A percentile compares a stretch with the other conserved stretches of the same genome.
Evolutionary conservation across 2,888 invertebrate genomes (phyloP).

Genomic region (Plagodis dolabraria): DNA sequence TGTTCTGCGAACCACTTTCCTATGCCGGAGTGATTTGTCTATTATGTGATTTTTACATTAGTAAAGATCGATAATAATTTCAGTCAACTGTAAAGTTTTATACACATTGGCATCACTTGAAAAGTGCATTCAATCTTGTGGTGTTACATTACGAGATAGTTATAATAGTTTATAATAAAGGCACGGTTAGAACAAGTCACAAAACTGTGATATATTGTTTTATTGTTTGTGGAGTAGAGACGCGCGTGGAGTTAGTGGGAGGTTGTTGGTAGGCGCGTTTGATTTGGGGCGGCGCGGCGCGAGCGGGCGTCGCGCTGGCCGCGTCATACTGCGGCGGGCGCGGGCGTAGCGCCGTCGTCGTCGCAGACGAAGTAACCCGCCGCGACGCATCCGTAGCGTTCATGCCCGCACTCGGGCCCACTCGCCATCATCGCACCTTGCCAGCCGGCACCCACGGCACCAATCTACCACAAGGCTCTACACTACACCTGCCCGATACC

Average conservation of each 20-base stretch:
- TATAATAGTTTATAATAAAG: constrained; percentile 49
- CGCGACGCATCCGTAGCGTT: constrained; percentile 43
- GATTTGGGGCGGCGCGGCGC: constrained; percentile 51
- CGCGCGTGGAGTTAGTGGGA: constrained; percentile 29
- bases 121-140: constrained; percentile 32
- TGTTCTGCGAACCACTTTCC: constrained; percentile 55
- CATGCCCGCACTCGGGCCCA: constrained; percentile 51
- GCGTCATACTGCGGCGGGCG: constrained; percentile 78
- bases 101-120: constrained; percentile 25
- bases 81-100: constrained; percentile 18
- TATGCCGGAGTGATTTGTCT: constrained; percentile 34
- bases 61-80: constrained; percentile 25
- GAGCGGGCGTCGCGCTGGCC: constrained; percentile 70
- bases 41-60: constrained; percentile 26
- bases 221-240: constrained; percentile 30
- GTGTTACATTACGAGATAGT: constrained; percentile 5
- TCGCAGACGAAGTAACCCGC: background rate
- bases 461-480: constrained; percentile 12
- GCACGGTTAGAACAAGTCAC: constrained; percentile 55
- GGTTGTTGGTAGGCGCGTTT: constrained; percentile 28
- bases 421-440: constrained; percentile 38
- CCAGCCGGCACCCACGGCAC: constrained; percentile 21
- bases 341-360: constrained; percentile 40
- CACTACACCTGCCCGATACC: constrained; percentile 7
- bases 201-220: constrained; percentile 38